Percentiles rank a stretch among this genome's conserved stretches.
phyloP scores from a whole-genome alignment of 2,797 vertebrate genomes.

The Sorex maritimensis region DNA sequence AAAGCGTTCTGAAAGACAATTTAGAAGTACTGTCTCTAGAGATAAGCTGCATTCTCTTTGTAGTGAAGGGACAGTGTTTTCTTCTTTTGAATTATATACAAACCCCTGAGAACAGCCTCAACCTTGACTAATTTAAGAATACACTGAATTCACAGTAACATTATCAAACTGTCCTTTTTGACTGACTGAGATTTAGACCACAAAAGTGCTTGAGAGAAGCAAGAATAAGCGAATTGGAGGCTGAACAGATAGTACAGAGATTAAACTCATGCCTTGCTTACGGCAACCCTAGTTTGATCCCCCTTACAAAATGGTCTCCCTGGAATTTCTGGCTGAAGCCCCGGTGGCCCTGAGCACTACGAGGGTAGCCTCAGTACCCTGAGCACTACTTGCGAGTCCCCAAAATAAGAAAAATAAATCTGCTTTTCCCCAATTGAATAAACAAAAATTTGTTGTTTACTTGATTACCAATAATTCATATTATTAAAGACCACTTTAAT shows the following conservation, averaged over 20 bases:
- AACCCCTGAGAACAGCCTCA: not conserved
- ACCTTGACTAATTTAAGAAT: not conserved
- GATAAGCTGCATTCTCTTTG: not conserved
- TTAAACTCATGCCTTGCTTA: conserved; percentile 6
- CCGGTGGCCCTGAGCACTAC: too few relatives aligned
- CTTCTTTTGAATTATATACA: conserved; percentile 5
- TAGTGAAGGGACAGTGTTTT: not conserved
- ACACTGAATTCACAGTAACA: not conserved
- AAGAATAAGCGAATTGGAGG: conserved; percentile 6
- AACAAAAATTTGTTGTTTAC: conserved; percentile 65
- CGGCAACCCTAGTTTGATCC: too few relatives aligned
- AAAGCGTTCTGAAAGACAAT: conserved; percentile 16
- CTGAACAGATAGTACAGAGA: too few relatives aligned
- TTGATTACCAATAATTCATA: conserved; percentile 67
- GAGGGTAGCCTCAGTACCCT: too few relatives aligned
- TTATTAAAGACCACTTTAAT: conserved; percentile 67
- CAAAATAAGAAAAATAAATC: conserved; percentile 46
- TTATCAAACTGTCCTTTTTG: conserved; percentile 53
- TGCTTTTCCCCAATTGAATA: conserved; percentile 65
- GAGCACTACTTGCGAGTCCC: too few relatives aligned
- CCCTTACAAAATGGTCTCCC: too few relatives aligned
- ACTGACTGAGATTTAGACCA: conserved; percentile 13
- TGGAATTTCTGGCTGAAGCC: too few relatives aligned
- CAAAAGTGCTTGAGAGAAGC: not conserved
- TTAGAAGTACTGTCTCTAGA: not conserved